Base-by-base conservation (phyloP, 2,797 vertebrate genomes). In the Myripristis murdjan region DNA sequence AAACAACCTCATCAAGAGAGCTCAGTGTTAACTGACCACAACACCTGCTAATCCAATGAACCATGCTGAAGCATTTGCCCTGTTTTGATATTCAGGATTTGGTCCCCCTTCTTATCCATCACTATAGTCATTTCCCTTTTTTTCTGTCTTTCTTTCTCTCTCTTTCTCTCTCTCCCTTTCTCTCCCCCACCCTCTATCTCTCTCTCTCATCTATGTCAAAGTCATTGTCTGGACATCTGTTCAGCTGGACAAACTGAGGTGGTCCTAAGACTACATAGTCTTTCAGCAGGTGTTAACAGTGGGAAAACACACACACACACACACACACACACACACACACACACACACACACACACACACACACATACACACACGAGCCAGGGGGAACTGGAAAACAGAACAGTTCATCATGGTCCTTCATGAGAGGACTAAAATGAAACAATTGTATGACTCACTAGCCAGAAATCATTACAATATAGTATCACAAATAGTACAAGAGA, bases 231-330 rank as follows among this genome's bases (percentile, higher is more conserved):
- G 35, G 26, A 61, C 73, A 82, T 82, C 77, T 76, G 75, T 43
- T 73, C 64, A 76, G 63, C 55, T 62, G n/a, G 37, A 79, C 47
- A 63, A 49, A 60, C 44, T 60, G 41, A 60, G 22, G 53, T 56
- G 16, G 14, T 64, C 75, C 44, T 56, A 16, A 43, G 46, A 51
- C 26, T 53, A 58, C 56, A 24, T 5, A 61, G 46, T 61, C 73
- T 60, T 57, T 79, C 65, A 74, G 33, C 68, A 65, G 67, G 15
- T 57, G 33, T 69, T 26, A 18, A 66, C 15, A 51, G 23, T 64
- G 28, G 57, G 46, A 57, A 70, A 18, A 60, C 64, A 74, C 60
- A 73, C 59, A 70, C 51, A 62, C 69, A 76, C 65, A 73, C 59
- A 70, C 20, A 59, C 65, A 73, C 59, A 70, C 20, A 59, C 65